Conservation (phyloP, 2,888 invertebrate genomes). For the Bombylius discolor region DNA sequence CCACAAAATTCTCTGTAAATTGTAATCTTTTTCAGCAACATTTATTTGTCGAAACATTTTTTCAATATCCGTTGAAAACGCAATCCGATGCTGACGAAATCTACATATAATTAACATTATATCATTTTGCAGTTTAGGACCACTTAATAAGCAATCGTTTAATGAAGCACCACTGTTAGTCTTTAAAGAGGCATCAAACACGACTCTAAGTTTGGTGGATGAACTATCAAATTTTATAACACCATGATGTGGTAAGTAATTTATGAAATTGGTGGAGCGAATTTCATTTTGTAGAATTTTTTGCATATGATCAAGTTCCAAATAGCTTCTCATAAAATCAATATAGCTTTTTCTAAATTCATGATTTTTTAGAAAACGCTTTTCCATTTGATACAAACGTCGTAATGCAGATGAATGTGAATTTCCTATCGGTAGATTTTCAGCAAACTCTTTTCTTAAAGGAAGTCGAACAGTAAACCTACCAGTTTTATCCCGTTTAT, state of each 20-base stretch:
- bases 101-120: not conserved
- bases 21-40: not conserved
- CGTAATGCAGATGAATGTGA: not conserved
- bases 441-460: not conserved
- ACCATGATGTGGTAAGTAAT: constrained; percentile 5
- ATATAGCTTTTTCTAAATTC: too few species aligned
- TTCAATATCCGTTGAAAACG: constrained; percentile 1
- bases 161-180: not conserved
- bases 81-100: not conserved
- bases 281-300: not conserved
- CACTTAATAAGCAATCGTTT: not conserved
- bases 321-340: not conserved
- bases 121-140: constrained; percentile 1
- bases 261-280: not conserved
- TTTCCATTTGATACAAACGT: not conserved
- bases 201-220: constrained; percentile 1
- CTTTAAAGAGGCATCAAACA: constrained; percentile 4
- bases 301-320: not conserved
- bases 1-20: constrained; percentile 3
- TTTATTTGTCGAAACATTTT: not conserved
- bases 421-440: not conserved
- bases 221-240: constrained; percentile 1
- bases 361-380: not conserved
- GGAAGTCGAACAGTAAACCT: not conserved
- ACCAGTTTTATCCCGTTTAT: not conserved